Evolutionary conservation across 2,113 vertebrate genomes (phyloP), one percentile per base, ranked within the genome.

Genomic region (Hymenochirus boettgeri): DNA sequence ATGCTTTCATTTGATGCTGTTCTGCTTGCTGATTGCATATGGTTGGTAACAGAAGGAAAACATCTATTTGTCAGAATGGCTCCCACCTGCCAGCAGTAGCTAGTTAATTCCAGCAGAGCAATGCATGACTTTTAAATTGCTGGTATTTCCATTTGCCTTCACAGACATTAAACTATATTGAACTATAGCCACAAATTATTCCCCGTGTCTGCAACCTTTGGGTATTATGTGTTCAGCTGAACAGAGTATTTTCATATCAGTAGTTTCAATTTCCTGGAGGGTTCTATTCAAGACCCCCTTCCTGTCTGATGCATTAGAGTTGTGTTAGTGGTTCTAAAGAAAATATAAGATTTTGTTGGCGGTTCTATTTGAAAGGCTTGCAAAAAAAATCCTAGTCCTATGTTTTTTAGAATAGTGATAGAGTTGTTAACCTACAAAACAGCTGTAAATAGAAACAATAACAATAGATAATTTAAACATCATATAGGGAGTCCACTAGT

Each of bases 71-170:
- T 53, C 33, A 27, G 31, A 63, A 63, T 54, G 48, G 25, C 31
- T 63, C 10, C 50, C 50, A 54, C 61, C 50, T 63, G 61, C 22
- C 31, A 63, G 51, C 31, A 63, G 33, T 54, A 63, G 45, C 29
- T 27, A 63, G 50, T 55, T 63, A 54, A 42, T 45, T 55, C 61
- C 50, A 55, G 24, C 61, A 35, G 59, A n/a, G 59, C 46, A 55
- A 54, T 54, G 50, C 10, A 17, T 25, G 23, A 53, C 50, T 62
- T 61, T 61, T 53, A 62, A 26, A 62, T 52, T 39, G 15, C 29
- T 52, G 31, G 27, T 53, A 48, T 62, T 62, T 62, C 31, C 48
- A 24, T 39, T 29, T 61, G 24, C 46, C 48, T 61, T 64, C 35
- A 23, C 17, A 53, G 33, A 39, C 48, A 54, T 62, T 62, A 54